Evolutionary conservation across 30 jellyfish, hydroid and myxozoan genomes (phyloP).

Genomic region (Clytia hemisphaerica): DNA sequence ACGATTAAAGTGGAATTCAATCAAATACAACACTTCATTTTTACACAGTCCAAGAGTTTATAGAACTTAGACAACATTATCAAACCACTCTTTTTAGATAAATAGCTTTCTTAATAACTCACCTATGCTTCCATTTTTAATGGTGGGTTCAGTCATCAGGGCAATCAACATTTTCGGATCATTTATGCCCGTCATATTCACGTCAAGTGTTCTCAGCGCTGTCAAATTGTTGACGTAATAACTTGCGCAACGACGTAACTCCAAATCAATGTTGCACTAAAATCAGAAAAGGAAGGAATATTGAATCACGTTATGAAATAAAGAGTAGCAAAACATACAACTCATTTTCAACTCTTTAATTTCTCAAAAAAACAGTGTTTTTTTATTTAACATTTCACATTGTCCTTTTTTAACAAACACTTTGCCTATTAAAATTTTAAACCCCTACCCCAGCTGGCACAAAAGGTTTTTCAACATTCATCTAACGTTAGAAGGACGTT

Average conservation of each 20-base stretch:
- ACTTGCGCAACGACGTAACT: conserved; percentile 79
- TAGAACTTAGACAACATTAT: too few species aligned
- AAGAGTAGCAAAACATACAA: neutral
- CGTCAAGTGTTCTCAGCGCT: conserved; percentile 22
- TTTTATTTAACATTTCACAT: too few species aligned
- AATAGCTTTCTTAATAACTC: neutral
- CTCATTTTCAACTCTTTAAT: too few species aligned
- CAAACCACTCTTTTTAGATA: too few species aligned
- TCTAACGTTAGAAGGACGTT: too few species aligned
- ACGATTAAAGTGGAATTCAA: too few species aligned
- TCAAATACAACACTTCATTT: too few species aligned
- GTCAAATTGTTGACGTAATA: conserved; percentile 50
- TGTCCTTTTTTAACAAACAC: neutral
- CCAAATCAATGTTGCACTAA: conserved; percentile 79
- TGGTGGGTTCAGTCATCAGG: conserved; percentile 54
- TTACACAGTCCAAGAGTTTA: too few species aligned
- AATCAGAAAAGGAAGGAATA: neutral
- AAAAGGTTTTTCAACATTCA: too few species aligned
- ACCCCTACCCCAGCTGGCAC: too few species aligned
- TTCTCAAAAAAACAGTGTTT: too few species aligned
- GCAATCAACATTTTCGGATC: conserved; percentile 40
- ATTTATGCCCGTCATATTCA: conserved; percentile 46
- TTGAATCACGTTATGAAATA: neutral
- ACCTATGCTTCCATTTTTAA: conserved; percentile 66
- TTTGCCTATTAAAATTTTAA: neutral